These are phyloP conservation scores for Yoshiicerus persimilis DNA, from an alignment of 1,140 invertebrate genomes.

Conservation along the genomic window DNA sequence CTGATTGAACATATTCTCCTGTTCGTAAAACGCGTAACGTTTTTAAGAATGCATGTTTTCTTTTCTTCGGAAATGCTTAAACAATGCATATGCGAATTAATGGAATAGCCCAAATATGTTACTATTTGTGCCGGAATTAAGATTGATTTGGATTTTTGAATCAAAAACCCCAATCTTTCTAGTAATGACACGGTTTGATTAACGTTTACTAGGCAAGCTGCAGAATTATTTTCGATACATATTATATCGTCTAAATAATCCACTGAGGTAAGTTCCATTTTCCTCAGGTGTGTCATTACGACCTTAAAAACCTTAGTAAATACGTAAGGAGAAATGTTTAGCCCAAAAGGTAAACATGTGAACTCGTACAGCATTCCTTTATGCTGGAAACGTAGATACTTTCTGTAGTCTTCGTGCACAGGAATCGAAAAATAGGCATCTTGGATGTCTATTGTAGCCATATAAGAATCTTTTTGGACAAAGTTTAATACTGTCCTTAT, in stretches of 20 bases:
- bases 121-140: not conserved
- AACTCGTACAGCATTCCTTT: constrained; percentile 23
- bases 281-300: not conserved
- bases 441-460: constrained; percentile 31
- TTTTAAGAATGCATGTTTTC: not conserved
- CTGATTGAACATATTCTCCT: not conserved
- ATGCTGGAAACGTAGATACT: constrained; percentile 34
- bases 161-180: constrained; percentile 3
- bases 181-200: not conserved
- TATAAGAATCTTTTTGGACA: not conserved
- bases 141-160: not conserved
- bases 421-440: constrained; percentile 41
- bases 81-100: not conserved
- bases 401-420: not conserved
- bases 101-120: constrained; percentile 32
- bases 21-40: not conserved
- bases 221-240: not conserved
- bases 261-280: not conserved
- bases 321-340: constrained; percentile 4
- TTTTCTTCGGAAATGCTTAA: not conserved
- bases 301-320: constrained; percentile 35
- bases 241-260: constrained; percentile 36
- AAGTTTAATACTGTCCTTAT: not conserved
- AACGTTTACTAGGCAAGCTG: not conserved
- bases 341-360: constrained; percentile 38